Base-by-base conservation (phyloP, 2,888 invertebrate species). In the Euphydryas editha region DNA sequence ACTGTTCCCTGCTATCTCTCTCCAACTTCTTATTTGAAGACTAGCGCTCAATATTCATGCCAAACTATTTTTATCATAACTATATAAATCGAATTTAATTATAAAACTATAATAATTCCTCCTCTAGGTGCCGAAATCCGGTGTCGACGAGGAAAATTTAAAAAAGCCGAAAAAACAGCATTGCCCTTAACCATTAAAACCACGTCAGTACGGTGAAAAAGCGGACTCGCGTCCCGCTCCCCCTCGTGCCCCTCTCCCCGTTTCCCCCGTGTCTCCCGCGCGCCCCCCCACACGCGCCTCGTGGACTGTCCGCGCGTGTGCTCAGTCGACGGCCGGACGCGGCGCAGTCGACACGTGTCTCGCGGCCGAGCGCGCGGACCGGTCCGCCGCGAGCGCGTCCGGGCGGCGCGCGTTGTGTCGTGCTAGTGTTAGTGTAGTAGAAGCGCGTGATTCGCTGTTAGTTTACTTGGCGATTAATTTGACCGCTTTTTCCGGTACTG, bases 131-230 rank as follows among this genome's bases (percentile, higher is more conserved):
- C 85, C 92, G 49, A 90, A 89, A 74, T 83, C 90, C 21, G 92
- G 92, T 18, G 94, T 95, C 69, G 96, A 97, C 77, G 97, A 97
- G 83, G 97, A 97, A 82, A 96, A 97, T 81, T 95, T 95, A 86
- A 95, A 95, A 93, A 96, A 96, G 87, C 95, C 95, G 78, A 96
- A 95, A 88, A 95, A 95, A 90, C 95, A 94, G 84, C 95, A 95
- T 85, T 94, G 94, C 93, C 95, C 95, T 95, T 95, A 95, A 95
- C 95, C 90, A 87, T 89, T 90, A 89, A 78, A 84, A 72, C 77
- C 78, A 79, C 78, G 76, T 91, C 91, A 90, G 91, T 91, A 90
- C 89, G 80, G 88, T 84, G 85, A 83, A 85, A 84, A 81, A 84
- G 87, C 87, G 88, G 88, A 63, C 60, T 62, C 74, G 75, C 77